phyloP scores from a whole-genome alignment of 2,888 invertebrate species.

The Embidobia sp. region DNA sequence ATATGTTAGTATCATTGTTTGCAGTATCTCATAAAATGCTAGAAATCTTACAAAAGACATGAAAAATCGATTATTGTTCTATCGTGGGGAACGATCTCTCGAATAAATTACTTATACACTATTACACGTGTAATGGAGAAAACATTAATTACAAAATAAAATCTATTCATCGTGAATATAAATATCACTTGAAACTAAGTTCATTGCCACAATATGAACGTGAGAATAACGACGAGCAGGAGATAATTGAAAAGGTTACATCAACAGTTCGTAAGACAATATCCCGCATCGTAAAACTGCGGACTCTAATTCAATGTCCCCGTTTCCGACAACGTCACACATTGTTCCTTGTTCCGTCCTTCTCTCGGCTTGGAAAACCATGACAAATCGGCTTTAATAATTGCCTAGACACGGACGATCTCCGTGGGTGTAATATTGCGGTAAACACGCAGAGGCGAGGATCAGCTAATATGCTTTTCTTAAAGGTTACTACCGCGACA shows the following conservation, averaged over 20 bases:
- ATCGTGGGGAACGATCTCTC: conserved; percentile 33
- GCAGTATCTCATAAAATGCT: conserved; percentile 12
- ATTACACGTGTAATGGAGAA: conserved; percentile 32
- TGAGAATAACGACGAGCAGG: conserved; percentile 47
- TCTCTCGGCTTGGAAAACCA: conserved; percentile 35
- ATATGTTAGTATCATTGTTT: conserved; percentile 34
- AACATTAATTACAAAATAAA: conserved; percentile 59
- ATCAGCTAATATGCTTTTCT: conserved; percentile 61
- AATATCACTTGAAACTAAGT: conserved; percentile 62
- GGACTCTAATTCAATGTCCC: conserved; percentile 47
- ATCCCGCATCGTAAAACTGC: conserved; percentile 34
- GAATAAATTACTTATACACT: conserved; percentile 43
- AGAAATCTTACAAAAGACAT: conserved; percentile 17
- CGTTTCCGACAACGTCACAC: conserved; percentile 35
- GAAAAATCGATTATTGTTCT: conserved; percentile 55
- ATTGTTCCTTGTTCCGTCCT: conserved; percentile 52
- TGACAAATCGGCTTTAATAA: conserved; percentile 57
- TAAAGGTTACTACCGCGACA: conserved; percentile 72
- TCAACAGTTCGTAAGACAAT: conserved; percentile 42
- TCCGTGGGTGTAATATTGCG: conserved; percentile 53
- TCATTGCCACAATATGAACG: conserved; percentile 62
- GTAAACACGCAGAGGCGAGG: conserved; percentile 44
- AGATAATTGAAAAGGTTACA: conserved; percentile 60
- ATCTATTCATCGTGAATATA: conserved; percentile 48
- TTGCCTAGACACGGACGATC: conserved; percentile 41